Percentiles rank a stretch among this genome's conserved stretches.
phyloP scores from a whole-genome alignment of 1,140 invertebrate genomes.

The Ips nitidus region DNA sequence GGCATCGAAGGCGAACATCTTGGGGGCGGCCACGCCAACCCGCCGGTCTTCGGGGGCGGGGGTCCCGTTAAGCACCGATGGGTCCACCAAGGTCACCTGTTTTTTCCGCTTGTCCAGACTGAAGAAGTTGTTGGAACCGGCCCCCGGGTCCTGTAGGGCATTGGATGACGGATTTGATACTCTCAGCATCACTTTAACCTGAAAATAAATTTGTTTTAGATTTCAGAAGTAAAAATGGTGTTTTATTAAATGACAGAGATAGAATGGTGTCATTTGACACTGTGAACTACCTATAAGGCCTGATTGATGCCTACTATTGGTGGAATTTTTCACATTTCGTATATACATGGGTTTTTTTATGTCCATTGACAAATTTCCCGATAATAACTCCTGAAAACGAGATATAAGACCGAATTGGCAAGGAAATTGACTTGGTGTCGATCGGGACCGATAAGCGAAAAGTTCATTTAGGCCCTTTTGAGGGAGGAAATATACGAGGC shows the following conservation, averaged over 20 bases:
- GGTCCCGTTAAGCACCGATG: constrained; percentile 60
- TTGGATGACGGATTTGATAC: constrained; percentile 61
- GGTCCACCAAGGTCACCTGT: constrained; percentile 87
- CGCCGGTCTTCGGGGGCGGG: constrained; percentile 63
- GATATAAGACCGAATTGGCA: constrained; percentile 39
- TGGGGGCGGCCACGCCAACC: constrained; percentile 83
- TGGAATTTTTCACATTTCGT: no score
- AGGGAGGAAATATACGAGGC: constrained; percentile 37
- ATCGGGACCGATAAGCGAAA: constrained; percentile 42
- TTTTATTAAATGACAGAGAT: no score
- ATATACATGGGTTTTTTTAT: no score
- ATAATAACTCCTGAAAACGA: constrained; percentile 20
- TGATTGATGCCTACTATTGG: no score
- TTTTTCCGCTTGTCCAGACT: constrained; percentile 86
- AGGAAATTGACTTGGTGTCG: constrained; percentile 45
- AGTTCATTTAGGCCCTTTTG: constrained; percentile 39
- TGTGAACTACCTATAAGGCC: no score
- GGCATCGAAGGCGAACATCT: constrained; percentile 96
- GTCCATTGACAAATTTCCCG: constrained; percentile 21
- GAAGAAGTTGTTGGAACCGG: constrained; percentile 65
- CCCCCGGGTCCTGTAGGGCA: constrained; percentile 39
- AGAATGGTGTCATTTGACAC: no score
- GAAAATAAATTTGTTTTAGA: constrained; percentile 42
- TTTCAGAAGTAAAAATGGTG: no score
- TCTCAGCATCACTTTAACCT: constrained; percentile 91